Conservation (phyloP, 2,797 vertebrate species). For the Bufotes viridis region DNA sequence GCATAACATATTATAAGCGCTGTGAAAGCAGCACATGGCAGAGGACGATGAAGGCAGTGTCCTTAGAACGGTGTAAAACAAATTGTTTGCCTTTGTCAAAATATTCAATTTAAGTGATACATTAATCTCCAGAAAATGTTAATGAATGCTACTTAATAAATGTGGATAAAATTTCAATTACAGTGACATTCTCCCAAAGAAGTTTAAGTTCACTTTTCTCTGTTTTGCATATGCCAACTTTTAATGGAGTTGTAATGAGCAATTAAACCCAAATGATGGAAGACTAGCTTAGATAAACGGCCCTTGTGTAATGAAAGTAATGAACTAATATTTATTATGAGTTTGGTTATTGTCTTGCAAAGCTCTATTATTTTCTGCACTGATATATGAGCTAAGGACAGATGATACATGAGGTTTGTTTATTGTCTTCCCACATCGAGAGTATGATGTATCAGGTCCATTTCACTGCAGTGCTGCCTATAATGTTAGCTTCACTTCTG, state of each 20-base stretch:
- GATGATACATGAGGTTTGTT: constrained; percentile 58
- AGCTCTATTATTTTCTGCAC: constrained; percentile 47
- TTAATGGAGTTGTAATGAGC: constrained; percentile 62
- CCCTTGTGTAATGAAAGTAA: constrained; percentile 61
- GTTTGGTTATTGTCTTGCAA: constrained; percentile 55
- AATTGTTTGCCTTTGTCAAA: constrained; percentile 13
- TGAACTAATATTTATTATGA: constrained; percentile 63
- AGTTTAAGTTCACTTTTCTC: constrained; percentile 52
- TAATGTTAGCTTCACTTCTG: not conserved
- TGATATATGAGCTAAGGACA: constrained; percentile 59
- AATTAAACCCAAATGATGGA: constrained; percentile 61
- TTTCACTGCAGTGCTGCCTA: constrained; percentile 46
- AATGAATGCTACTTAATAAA: constrained; percentile 28
- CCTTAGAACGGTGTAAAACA: not conserved
- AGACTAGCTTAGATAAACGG: constrained; percentile 61
- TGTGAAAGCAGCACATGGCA: not conserved
- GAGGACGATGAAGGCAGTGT: not conserved
- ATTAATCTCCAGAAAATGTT: constrained; percentile 8
- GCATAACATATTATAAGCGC: not conserved
- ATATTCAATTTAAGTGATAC: not conserved
- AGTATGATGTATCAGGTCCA: constrained; percentile 46
- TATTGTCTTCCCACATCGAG: constrained; percentile 51
- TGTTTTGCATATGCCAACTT: constrained; percentile 56
- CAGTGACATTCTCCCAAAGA: constrained; percentile 41
- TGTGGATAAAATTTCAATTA: constrained; percentile 31